Evolutionary conservation across 2,888 invertebrate genomes (phyloP).

Genomic region (Thyatira batis): DNA sequence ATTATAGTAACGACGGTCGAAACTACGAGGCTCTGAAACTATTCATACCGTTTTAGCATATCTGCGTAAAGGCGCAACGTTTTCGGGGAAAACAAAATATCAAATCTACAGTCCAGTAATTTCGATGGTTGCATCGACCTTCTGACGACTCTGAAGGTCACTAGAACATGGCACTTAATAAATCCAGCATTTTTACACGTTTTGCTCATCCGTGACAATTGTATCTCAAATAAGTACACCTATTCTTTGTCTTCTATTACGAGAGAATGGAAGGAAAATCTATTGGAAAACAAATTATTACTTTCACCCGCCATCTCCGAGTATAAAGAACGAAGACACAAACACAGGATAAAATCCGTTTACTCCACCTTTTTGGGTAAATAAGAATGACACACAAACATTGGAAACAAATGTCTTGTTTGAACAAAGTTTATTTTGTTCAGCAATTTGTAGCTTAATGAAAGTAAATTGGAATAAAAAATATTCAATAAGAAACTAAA

Average conservation of each 20-base stretch:
- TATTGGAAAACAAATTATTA: not conserved
- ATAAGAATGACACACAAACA: not conserved
- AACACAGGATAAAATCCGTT: not conserved
- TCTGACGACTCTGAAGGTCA: constrained; percentile 26
- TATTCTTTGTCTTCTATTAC: not conserved
- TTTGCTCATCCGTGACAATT: constrained; percentile 17
- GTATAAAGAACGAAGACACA: not conserved
- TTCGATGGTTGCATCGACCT: constrained; percentile 10
- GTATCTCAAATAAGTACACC: not conserved
- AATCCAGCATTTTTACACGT: constrained; percentile 15
- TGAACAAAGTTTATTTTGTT: not conserved
- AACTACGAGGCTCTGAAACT: constrained; percentile 13
- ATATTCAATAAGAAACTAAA: constrained; percentile 8
- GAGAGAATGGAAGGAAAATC: not conserved
- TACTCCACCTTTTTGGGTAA: not conserved
- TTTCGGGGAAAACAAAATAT: constrained; percentile 13
- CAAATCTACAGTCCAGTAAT: not conserved
- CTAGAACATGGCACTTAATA: constrained; percentile 5
- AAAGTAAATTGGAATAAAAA: constrained; percentile 2
- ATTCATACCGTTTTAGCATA: constrained; percentile 27
- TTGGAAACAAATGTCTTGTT: not conserved
- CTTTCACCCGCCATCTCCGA: not conserved
- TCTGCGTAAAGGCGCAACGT: constrained; percentile 19
- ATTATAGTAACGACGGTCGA: not conserved
- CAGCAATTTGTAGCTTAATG: not conserved